Conservation (phyloP, 2,797 vertebrate genomes). For the Lepilemur ruficaudatus region DNA sequence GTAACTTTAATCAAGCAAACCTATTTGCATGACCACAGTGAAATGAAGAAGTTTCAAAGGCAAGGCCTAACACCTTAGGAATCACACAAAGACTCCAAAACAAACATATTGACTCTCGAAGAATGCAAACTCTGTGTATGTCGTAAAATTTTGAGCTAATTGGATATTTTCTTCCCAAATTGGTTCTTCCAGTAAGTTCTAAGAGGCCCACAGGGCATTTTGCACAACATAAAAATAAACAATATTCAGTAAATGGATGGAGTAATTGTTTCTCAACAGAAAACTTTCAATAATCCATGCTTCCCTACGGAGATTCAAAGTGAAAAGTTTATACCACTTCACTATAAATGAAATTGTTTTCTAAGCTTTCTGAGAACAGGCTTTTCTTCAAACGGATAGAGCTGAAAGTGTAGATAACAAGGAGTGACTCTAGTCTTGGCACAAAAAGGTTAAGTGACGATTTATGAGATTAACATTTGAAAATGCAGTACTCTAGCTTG, state of each 20-base stretch:
- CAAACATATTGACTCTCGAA: slow-evolving; percentile 60
- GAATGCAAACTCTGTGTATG: slow-evolving; percentile 39
- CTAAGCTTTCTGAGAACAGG: slow-evolving; percentile 52
- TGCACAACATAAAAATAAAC: slow-evolving; percentile 72
- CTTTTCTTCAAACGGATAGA: slow-evolving; percentile 4
- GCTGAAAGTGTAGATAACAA: slow-evolving; percentile 46
- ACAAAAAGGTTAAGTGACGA: slow-evolving; percentile 30
- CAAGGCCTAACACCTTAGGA: background rate
- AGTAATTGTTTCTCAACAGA: slow-evolving; percentile 75
- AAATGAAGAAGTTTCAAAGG: background rate
- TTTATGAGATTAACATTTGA: slow-evolving; percentile 30
- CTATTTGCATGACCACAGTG: background rate
- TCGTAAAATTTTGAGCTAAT: slow-evolving; percentile 67
- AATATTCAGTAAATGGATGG: slow-evolving; percentile 74
- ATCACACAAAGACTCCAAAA: slow-evolving; percentile 8
- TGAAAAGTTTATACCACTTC: slow-evolving; percentile 69
- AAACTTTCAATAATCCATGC: slow-evolving; percentile 70
- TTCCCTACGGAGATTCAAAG: slow-evolving; percentile 65
- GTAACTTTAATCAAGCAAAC: background rate
- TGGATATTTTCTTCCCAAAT: slow-evolving; percentile 66
- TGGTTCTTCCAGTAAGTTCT: slow-evolving; percentile 71
- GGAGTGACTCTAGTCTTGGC: background rate
- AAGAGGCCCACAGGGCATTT: slow-evolving; percentile 65
- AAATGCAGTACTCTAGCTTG: background rate
- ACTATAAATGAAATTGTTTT: slow-evolving; percentile 65